Conservation (phyloP, 1,140 invertebrate species). For the Periplaneta americana region DNA sequence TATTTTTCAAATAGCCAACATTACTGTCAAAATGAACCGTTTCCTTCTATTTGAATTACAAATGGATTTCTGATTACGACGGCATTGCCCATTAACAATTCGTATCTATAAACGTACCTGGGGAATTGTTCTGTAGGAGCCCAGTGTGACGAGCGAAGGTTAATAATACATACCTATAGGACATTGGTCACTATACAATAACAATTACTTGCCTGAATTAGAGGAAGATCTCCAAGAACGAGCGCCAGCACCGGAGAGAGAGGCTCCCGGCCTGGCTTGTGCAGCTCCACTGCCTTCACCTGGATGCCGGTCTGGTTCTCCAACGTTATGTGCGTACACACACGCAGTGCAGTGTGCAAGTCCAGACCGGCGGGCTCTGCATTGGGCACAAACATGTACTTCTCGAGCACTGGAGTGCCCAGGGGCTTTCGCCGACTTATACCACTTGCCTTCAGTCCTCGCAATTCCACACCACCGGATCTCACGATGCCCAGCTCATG, state of each 20-base stretch:
- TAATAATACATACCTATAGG: too few relatives aligned
- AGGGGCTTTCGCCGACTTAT: slow-evolving; percentile 35
- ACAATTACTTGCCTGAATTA: slow-evolving; percentile 40
- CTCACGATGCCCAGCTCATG: slow-evolving; percentile 27
- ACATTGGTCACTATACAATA: too few relatives aligned
- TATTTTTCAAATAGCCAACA: too few relatives aligned
- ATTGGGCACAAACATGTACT: slow-evolving; percentile 47
- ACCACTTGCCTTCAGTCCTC: slow-evolving; percentile 49
- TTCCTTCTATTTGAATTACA: too few relatives aligned
- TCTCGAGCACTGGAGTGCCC: slow-evolving; percentile 19
- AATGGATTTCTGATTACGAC: too few relatives aligned
- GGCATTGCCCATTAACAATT: too few relatives aligned
- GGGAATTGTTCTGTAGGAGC: too few relatives aligned
- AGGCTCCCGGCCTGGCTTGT: slow-evolving; percentile 39
- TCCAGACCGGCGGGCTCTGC: neutral
- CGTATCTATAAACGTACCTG: too few relatives aligned
- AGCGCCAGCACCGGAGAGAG: slow-evolving; percentile 31
- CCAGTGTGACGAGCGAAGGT: too few relatives aligned
- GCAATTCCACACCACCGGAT: slow-evolving; percentile 49
- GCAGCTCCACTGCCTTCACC: slow-evolving; percentile 66
- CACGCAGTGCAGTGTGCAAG: slow-evolving; percentile 32
- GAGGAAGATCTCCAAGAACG: slow-evolving; percentile 33
- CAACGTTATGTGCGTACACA: slow-evolving; percentile 63
- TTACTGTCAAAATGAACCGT: too few relatives aligned
- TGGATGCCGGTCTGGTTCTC: slow-evolving; percentile 67